phyloP scores from a whole-genome alignment of 2,113 vertebrate genomes.

The Halichoerus grypus region DNA sequence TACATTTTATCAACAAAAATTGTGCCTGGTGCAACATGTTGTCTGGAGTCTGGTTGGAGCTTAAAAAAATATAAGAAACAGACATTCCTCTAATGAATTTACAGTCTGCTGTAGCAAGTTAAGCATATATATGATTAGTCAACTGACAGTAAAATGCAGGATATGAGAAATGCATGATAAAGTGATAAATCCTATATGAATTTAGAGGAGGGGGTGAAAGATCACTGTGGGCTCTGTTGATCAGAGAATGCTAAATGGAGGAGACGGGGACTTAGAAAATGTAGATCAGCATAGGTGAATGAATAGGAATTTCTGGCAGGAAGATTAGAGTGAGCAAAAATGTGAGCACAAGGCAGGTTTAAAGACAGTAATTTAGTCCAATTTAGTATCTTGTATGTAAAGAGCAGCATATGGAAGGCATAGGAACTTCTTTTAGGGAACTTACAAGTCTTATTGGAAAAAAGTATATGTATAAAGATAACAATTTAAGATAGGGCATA shows the following conservation, averaged over 20 bases:
- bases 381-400: constrained; percentile 14
- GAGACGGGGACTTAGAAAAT: background rate
- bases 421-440: background rate
- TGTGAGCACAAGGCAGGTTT: background rate
- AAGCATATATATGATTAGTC: background rate
- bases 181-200: background rate
- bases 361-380: background rate
- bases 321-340: background rate
- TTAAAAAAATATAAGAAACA: background rate
- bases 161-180: background rate
- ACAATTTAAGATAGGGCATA: background rate
- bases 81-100: constrained; percentile 15
- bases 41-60: background rate
- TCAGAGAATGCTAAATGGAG: background rate
- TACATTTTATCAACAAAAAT: constrained; percentile 34
- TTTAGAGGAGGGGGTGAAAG: background rate
- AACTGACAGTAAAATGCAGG: constrained; percentile 42
- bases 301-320: background rate
- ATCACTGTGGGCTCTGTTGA: background rate
- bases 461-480: background rate
- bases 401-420: background rate
- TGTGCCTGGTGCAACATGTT: background rate
- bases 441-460: background rate
- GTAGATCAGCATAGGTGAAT: background rate
- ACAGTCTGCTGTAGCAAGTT: background rate